phyloP scores from a whole-genome alignment of 2,888 invertebrate species.

The Phrixothrix hirtus region DNA sequence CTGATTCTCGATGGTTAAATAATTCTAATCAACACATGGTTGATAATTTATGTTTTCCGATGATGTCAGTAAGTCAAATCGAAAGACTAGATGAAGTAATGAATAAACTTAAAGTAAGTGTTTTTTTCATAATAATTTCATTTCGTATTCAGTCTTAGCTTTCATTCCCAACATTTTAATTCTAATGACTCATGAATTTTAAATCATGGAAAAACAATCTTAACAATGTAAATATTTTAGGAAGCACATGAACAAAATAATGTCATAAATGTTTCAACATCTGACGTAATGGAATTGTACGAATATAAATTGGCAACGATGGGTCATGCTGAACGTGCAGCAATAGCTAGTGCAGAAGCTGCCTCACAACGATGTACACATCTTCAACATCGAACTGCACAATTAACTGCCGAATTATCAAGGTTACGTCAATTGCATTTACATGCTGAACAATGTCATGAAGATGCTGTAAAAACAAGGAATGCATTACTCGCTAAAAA shows the following conservation, averaged over 20 bases:
- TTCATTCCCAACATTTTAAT: no score
- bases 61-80: slow-evolving; percentile 46
- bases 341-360: slow-evolving; percentile 59
- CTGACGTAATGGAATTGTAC: slow-evolving; percentile 73
- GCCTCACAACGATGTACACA: slow-evolving; percentile 58
- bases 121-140: background rate
- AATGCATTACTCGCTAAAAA: slow-evolving; percentile 14
- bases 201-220: no score
- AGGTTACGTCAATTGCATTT: slow-evolving; percentile 58
- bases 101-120: slow-evolving; percentile 36
- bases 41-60: slow-evolving; percentile 39
- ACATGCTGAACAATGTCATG: slow-evolving; percentile 58
- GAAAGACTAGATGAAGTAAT: slow-evolving; percentile 47
- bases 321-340: slow-evolving; percentile 58
- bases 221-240: slow-evolving; percentile 22
- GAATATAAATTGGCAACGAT: slow-evolving; percentile 68
- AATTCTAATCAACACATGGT: slow-evolving; percentile 11
- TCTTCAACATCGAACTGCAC: slow-evolving; percentile 58
- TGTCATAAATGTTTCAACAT: slow-evolving; percentile 64
- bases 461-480: slow-evolving; percentile 49
- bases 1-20: slow-evolving; percentile 3
- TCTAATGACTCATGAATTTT: no score
- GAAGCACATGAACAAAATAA: slow-evolving; percentile 58
- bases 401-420: slow-evolving; percentile 57
- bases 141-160: no score